Evolutionary conservation across 2,888 invertebrate species (phyloP), one percentile per base, ranked within the genome.

Genomic region (Tenthredo livida): DNA sequence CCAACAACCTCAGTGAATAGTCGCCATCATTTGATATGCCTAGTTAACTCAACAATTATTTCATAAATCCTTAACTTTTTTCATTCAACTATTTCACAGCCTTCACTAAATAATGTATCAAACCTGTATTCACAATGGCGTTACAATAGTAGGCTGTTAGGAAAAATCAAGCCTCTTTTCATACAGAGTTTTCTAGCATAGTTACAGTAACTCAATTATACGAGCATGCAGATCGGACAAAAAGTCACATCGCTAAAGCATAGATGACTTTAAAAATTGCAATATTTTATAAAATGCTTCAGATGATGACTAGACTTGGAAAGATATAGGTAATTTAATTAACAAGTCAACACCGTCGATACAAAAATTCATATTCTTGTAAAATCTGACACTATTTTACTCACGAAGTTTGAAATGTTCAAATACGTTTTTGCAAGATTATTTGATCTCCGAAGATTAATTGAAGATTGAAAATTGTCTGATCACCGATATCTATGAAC

Each of bases 241-340:
- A 37, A 40, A 37, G 37, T n/a, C 21, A 25, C 65, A 2, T 21
- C 33, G 7, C 9, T 0, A 25, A 54, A n/a, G 33, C 50, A 50
- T 77, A 0, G 25, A 17, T 2, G 25, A 33, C 77, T 70, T 70
- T 17, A 54, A 77, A 54, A 77, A 77, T 77, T 54, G 77, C 54
- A 77, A 77, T 77, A 77, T 54, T 54, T 77, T 47, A 50, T 29
- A 47, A 77, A 77, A 50, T 77, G 50, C 47, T 54, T 54, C 17
- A 33, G 77, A 67, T 17, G 29, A 54, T 33, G 1, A 33, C 17
- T 50, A 73, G 29, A 77, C 9, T n/a, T 54, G 29, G 33, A 1
- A 17, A 67, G 12, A 67, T 67, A 0, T 67, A 67, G 6, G 5
- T 17, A 7, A 67, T 33, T 15, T 47, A 47, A 67, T 33, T 67